Evolutionary conservation across 2,888 invertebrate species (phyloP).

Genomic region (Drosophila helvetica): DNA sequence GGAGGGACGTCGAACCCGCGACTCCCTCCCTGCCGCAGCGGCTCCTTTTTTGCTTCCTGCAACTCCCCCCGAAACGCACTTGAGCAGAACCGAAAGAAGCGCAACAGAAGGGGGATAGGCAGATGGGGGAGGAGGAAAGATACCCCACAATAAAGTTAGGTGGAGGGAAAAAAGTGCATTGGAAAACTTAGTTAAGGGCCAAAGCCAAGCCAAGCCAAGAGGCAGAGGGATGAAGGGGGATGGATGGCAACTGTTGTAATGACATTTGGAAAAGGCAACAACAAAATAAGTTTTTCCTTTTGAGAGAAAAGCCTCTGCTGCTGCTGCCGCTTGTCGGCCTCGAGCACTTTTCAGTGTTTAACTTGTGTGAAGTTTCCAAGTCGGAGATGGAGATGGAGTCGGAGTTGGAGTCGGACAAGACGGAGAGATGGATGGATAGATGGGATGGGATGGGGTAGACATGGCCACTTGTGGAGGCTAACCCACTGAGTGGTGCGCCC

Average conservation of each 20-base stretch:
- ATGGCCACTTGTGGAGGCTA: slow-evolving; percentile 44
- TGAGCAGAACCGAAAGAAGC: slow-evolving; percentile 33
- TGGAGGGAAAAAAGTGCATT: not conserved
- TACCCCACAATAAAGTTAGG: slow-evolving; percentile 25
- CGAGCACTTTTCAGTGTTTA: slow-evolving; percentile 74
- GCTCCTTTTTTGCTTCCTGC: slow-evolving; percentile 18
- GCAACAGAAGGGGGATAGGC: slow-evolving; percentile 3
- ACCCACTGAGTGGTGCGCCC: slow-evolving; percentile 36
- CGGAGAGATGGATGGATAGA: slow-evolving; percentile 30
- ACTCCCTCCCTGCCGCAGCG: not conserved
- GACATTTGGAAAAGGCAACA: slow-evolving; percentile 45
- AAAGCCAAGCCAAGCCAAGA: not conserved
- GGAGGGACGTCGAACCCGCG: slow-evolving; percentile 8
- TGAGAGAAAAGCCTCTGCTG: slow-evolving; percentile 64
- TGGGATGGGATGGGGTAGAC: not conserved
- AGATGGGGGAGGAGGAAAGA: not conserved
- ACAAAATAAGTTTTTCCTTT: slow-evolving; percentile 38
- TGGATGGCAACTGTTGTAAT: slow-evolving; percentile 40
- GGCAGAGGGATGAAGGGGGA: slow-evolving; percentile 3
- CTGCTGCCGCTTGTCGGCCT: slow-evolving; percentile 45
- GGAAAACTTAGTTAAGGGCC: slow-evolving; percentile 25
- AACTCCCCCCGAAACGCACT: slow-evolving; percentile 37
- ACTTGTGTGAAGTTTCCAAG: slow-evolving; percentile 68
- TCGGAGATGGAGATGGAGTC: slow-evolving; percentile 48
- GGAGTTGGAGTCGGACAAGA: slow-evolving; percentile 52